Evolutionary conservation across 1,140 invertebrate species (phyloP), one percentile per base, ranked within the genome.

Genomic region (Uloborus diversus): DNA sequence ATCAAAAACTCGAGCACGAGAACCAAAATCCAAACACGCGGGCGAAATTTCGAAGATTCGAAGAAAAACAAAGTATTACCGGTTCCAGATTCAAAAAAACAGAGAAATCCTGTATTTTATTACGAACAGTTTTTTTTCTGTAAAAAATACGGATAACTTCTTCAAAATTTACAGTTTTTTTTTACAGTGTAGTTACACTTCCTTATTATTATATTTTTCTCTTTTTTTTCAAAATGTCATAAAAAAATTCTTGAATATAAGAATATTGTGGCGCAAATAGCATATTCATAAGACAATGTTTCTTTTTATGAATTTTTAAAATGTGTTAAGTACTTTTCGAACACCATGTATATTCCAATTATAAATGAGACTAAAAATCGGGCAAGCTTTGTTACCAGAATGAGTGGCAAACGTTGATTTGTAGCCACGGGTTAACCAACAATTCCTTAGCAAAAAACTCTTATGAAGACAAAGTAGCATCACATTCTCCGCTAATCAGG

Each of bases 391-490:
- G 23, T 59, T 28, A 28, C 30, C 30, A 59, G 56, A 33, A 27
- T 28, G n/a, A n/a, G 11, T 28, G 11, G 0, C 56, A 59, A 59
- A 23, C 20, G 7, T 25, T 59, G 30, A 59, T 59, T 14, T 59
- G 56, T 27, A 23, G 27, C 9, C 56, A 13, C 27, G 27, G 56
- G 9, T 23, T 69, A 20, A 17, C 28, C 33, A 53, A 69, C 23
- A 30, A 28, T n/a, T 27, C 33, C 49, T 32, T 53, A 69, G n/a
- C 14, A 4, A 23, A 14, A 9, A 9, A 28, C 49, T 20, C 25
- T 53, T 49, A 53, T 25, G 66, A 56, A 69, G 49, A 69, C 66
- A 69, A 69, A 69, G 66, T 47, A 30, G 33, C 49, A 69, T 69
- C 47, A 33, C 56, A 53, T 69, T 69, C 28, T 17, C 37, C 28